Evolutionary conservation across 2,113 vertebrate species (phyloP), one percentile per base, ranked within the genome.

Genomic region (Lucifuga dentata): DNA sequence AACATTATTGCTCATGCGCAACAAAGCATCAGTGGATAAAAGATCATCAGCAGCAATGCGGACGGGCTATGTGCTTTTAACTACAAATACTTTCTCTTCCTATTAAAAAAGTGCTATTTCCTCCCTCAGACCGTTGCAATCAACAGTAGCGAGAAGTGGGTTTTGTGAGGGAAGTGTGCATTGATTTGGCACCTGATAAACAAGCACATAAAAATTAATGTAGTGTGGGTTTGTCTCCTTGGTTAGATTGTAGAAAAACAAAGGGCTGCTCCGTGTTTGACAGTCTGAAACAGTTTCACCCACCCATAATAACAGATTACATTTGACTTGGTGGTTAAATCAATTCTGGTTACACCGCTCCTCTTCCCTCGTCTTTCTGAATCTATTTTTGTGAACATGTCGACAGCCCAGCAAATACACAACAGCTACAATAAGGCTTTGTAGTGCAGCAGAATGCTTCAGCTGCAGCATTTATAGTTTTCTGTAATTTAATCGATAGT

Each of bases 171-270:
- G 49, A n/a, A 50, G 48, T 6, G 4, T 29, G 20, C 44, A 60
- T 16, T 19, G 55, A 77, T 72, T 41, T 74, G 26, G 39, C 78
- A 41, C 16, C 39, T 53, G 40, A 69, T 73, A 38, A 65, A 80
- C 41, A 19, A 26, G 50, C 23, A 63, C 32, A 52, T 8, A 38
- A 58, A 76, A 36, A n/a, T n/a, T n/a, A n/a, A 40, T 41, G 26
- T 17, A 16, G n/a, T 60, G 58, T 8, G 39, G 24, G 8, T 43
- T 11, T n/a, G 45, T 9, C 20, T 58, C 12, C 29, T 38, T 52
- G 68, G 43, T 15, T 7, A 44, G 9, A 60, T 15, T 41, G 52
- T 2, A 45, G n/a, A 51, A 40, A 62, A 51, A 40, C 53, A 68
- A 44, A 69, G 11, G 16, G 17, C 45, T 51, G n/a, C 3, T 65